Percentiles rank a stretch among this genome's conserved stretches.
phyloP scores from a whole-genome alignment of 2,113 vertebrate species.

The Mormoops blainvillei region DNA sequence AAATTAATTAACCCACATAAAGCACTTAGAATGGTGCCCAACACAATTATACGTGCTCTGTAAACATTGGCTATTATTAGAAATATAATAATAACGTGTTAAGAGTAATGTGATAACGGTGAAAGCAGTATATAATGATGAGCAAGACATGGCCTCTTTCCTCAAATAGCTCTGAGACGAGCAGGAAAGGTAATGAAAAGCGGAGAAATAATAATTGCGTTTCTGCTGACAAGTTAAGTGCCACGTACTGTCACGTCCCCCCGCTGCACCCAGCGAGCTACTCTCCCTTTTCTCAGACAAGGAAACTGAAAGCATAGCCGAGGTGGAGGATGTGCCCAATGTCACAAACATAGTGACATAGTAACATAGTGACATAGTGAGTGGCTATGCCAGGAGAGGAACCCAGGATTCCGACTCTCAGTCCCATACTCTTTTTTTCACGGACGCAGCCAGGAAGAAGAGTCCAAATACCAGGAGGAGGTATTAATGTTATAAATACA shows the following conservation, averaged over 20 bases:
- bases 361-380: too few species aligned
- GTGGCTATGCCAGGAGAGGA: neutral
- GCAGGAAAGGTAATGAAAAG: neutral
- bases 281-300: neutral
- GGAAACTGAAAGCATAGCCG: neutral
- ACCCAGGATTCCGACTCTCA: neutral
- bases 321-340: fast-evolving
- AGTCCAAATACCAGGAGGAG: fast-evolving
- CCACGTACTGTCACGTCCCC: neutral
- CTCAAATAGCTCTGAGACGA: neutral
- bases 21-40: neutral
- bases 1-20: neutral
- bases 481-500: too few species aligned
- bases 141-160: neutral
- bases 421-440: neutral
- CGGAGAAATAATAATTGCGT: neutral
- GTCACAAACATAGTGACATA: neutral
- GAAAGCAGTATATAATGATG: neutral
- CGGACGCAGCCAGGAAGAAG: neutral
- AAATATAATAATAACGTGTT: neutral
- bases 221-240: neutral
- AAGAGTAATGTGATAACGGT: neutral
- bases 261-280: neutral
- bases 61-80: neutral
- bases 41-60: neutral